phyloP scores from a whole-genome alignment of 2,113 vertebrate genomes.

The Pungitius pungitius region DNA sequence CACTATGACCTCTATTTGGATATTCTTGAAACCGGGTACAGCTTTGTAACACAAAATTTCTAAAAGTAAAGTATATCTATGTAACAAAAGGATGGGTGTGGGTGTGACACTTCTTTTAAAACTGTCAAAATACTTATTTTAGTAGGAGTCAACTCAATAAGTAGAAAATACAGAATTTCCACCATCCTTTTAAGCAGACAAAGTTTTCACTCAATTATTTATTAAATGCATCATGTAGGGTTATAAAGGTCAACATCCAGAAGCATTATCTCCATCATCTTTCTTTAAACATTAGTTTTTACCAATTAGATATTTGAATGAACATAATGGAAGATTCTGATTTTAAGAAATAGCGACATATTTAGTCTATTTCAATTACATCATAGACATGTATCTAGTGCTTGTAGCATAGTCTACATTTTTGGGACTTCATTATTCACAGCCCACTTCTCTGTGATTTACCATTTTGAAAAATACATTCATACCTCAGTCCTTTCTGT shows the following conservation, averaged over 20 bases:
- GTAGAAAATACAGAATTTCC: not conserved
- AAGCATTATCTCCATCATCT: not conserved
- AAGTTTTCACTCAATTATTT: not conserved
- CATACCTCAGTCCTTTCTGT: slow-evolving; percentile 52
- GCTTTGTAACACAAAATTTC: not conserved
- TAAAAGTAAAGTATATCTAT: not conserved
- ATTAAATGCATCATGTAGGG: not conserved
- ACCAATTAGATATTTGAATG: not conserved
- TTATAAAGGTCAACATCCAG: not conserved
- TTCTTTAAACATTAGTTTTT: not conserved
- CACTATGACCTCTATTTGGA: not conserved
- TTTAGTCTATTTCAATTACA: slow-evolving; percentile 37
- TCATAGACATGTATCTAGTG: slow-evolving; percentile 29
- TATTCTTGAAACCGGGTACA: not conserved
- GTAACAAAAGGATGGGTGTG: not conserved
- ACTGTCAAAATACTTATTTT: not conserved
- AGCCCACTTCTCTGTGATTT: slow-evolving; percentile 57
- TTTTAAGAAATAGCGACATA: slow-evolving; percentile 6
- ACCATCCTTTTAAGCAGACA: not conserved
- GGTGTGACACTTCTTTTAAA: not conserved
- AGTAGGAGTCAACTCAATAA: not conserved
- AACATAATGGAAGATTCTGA: not conserved
- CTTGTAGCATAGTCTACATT: slow-evolving; percentile 37
- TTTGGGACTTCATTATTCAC: slow-evolving; percentile 45
- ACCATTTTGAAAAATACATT: slow-evolving; percentile 57